Conservation (phyloP, 2,113 vertebrate genomes). For the Lophius piscatorius region DNA sequence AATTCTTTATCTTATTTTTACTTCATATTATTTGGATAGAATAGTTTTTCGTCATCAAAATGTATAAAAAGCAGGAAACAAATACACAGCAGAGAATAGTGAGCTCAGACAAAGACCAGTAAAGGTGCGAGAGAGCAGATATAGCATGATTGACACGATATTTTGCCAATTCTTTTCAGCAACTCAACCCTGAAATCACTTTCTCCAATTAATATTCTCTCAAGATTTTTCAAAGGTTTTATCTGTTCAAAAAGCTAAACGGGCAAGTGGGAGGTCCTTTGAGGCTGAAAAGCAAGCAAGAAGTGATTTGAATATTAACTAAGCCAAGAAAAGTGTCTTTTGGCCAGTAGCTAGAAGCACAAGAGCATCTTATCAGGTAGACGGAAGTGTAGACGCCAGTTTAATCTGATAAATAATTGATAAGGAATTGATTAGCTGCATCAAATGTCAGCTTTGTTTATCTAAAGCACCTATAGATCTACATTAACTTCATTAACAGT, state of each 20-base stretch:
- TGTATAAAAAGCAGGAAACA: not conserved
- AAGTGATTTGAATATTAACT: slow-evolving; percentile 65
- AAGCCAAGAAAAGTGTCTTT: slow-evolving; percentile 27
- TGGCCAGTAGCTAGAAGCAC: slow-evolving; percentile 16
- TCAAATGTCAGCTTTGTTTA: slow-evolving; percentile 42
- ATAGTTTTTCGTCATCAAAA: no score
- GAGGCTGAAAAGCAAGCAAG: slow-evolving; percentile 36
- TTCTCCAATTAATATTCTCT: slow-evolving; percentile 53
- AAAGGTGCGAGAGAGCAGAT: slow-evolving; percentile 20
- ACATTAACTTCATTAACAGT: slow-evolving; percentile 30
- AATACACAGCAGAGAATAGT: not conserved
- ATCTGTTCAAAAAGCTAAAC: slow-evolving; percentile 54
- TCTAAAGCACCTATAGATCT: slow-evolving; percentile 34
- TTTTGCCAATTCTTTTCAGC: slow-evolving; percentile 36
- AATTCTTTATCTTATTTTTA: no score
- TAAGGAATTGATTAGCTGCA: slow-evolving; percentile 68
- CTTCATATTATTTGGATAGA: not conserved
- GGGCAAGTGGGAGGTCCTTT: slow-evolving; percentile 42
- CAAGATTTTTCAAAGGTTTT: slow-evolving; percentile 35
- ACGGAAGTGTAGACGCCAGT: slow-evolving; percentile 41
- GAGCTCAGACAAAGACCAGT: slow-evolving; percentile 8
- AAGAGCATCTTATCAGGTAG: slow-evolving; percentile 12
- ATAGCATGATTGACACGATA: slow-evolving; percentile 20
- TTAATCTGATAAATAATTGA: slow-evolving; percentile 53
- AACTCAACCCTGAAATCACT: slow-evolving; percentile 54